Evolutionary conservation across 2,113 vertebrate genomes (phyloP), one percentile per base, ranked within the genome.

Genomic region (Pollachius pollachius): DNA sequence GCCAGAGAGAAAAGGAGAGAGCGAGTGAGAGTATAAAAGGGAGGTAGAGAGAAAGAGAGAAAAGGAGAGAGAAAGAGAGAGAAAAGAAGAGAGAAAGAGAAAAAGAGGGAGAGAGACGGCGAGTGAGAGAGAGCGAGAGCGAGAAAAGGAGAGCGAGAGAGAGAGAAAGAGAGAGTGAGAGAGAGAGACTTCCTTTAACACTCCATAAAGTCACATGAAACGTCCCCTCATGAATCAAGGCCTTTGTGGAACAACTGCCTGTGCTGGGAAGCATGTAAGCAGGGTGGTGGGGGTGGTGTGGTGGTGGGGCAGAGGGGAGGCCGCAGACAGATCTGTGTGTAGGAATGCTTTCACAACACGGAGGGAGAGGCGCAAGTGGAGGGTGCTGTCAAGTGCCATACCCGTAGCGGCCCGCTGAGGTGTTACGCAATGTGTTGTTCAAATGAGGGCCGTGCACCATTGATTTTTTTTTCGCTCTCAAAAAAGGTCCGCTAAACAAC

Each of bases 221-320:
- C 61, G 5, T 66, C 70, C 62, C 37, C 63, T 54, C 61, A 84
- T 89, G 88, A 91, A 90, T 89, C 69, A 71, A 81, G 18, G 74
- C 63, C 84, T 86, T 90, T 92, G 88, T 91, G 81, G 69, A 76
- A 75, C 67, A 76, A 81, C 80, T 84, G 82, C 79, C 68, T 78
- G 67, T 61, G 72, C 72, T 75, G 71, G 77, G 71, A 76, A 70
- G 80, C 79, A 76, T 74, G 78, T 71, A 58, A 78, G 86, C 77
- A 1, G 3, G 13, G 60, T 59, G 73, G 73, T 68, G 67, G 62
- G 37, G 69, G 63, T 71, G 11, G 15, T 48, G 69, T 12, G 54
- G 58, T 70, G 74, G 27, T 65, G 37, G 62, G 64, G 34, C 62
- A 54, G 64, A 52, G 75, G 86, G 86, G 25, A 52, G n/a, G 77